These are phyloP conservation scores for Polyommatus icarus DNA, from an alignment of 2,888 invertebrate species.

Conservation along the genomic window DNA sequence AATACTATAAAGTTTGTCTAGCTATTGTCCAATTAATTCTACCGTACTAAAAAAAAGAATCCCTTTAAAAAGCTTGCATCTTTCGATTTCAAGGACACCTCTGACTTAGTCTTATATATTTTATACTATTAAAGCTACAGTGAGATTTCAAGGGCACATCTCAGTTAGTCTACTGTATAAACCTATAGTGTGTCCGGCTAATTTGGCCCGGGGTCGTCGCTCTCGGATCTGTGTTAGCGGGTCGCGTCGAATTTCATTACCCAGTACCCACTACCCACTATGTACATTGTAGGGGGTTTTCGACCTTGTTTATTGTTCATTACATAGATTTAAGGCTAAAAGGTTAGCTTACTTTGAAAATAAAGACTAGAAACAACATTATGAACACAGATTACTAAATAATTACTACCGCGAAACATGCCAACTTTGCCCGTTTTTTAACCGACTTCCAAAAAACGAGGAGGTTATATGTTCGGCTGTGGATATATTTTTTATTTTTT, in stretches of 20 bases:
- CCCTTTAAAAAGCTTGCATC: background rate
- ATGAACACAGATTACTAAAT: too few relatives aligned
- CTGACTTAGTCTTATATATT: background rate
- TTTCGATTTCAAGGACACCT: too few relatives aligned
- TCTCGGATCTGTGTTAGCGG: slow-evolving; percentile 50
- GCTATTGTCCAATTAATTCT: too few relatives aligned
- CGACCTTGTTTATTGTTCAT: background rate
- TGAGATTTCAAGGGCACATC: background rate
- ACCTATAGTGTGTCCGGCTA: background rate
- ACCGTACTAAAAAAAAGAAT: too few relatives aligned
- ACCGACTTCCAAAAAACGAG: too few relatives aligned
- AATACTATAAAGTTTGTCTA: too few relatives aligned
- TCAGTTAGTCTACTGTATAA: background rate
- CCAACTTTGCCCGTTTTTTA: too few relatives aligned
- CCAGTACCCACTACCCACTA: background rate
- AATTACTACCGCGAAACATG: too few relatives aligned
- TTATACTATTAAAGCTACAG: background rate
- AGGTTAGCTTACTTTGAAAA: background rate
- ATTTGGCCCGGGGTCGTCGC: slow-evolving; percentile 43
- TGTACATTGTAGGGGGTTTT: background rate
- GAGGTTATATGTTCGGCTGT: too few relatives aligned
- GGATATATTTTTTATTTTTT: too few relatives aligned
- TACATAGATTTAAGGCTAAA: background rate
- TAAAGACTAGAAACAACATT: too few relatives aligned
- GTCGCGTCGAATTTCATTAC: slow-evolving; percentile 35